phyloP scores from a whole-genome alignment of 2,797 vertebrate species.

The Dicrostonyx torquatus region DNA sequence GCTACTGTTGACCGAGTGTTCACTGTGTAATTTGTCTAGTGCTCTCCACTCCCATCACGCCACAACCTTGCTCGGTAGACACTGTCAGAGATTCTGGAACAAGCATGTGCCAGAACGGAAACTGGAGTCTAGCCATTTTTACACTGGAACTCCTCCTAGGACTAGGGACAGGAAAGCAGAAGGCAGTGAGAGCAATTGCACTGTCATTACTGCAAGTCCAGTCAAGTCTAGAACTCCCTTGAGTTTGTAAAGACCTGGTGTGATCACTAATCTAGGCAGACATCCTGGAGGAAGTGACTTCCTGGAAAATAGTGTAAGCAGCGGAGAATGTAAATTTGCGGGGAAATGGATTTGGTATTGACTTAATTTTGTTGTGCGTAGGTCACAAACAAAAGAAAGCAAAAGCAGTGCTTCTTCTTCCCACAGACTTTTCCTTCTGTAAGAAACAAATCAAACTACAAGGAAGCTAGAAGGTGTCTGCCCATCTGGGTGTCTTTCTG shows the following conservation, averaged over 20 bases:
- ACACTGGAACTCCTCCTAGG: not conserved
- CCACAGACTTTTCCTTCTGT: not conserved
- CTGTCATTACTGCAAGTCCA: not conserved
- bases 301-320: not conserved
- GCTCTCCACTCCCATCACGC: fast-evolving
- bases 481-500: not conserved
- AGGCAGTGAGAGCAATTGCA: not conserved
- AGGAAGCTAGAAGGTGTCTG: not conserved
- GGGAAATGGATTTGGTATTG: not conserved
- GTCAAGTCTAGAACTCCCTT: not conserved
- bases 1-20: not conserved
- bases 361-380: conserved; percentile 24
- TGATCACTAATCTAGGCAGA: not conserved
- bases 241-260: not conserved
- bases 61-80: not conserved
- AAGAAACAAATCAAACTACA: not conserved
- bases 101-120: not conserved
- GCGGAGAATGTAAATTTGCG: not conserved
- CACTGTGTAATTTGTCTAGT: not conserved
- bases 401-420: not conserved
- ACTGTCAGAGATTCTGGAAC: not conserved
- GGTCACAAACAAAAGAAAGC: not conserved
- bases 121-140: not conserved
- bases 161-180: not conserved
- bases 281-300: not conserved